Percentiles rank a stretch among this genome's conserved stretches.
These are phyloP conservation scores for Yponomeuta malinellus DNA, from an alignment of 2,888 invertebrate genomes.

Conservation along the genomic window DNA sequence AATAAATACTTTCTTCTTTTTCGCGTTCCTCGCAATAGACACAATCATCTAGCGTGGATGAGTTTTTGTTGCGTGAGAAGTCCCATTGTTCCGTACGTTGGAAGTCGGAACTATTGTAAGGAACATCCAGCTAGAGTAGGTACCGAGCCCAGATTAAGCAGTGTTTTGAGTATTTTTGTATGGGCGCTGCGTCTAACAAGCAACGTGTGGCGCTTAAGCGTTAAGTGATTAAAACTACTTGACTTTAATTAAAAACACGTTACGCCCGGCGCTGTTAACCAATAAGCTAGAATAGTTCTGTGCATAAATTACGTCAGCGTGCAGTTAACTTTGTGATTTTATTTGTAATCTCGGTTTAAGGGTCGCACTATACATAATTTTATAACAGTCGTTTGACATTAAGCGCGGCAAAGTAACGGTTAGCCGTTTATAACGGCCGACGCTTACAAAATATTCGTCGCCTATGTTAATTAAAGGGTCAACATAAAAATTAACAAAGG, in stretches of 20 bases:
- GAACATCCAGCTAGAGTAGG: constrained; percentile 52
- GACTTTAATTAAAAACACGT: constrained; percentile 55
- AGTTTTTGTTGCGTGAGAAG: constrained; percentile 73
- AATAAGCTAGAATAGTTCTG: constrained; percentile 45
- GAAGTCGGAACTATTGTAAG: constrained; percentile 71
- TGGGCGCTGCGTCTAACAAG: constrained; percentile 37
- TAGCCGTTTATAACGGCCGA: neutral
- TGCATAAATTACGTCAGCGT: constrained; percentile 37
- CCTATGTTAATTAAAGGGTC: neutral
- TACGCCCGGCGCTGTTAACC: constrained; percentile 40
- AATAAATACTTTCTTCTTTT: constrained; percentile 50
- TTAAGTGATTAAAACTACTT: constrained; percentile 63
- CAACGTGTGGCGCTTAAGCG: constrained; percentile 56
- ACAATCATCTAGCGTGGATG: constrained; percentile 71
- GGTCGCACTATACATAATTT: constrained; percentile 41
- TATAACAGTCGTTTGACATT: constrained; percentile 27
- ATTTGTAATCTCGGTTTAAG: constrained; percentile 39
- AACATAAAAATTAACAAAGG: neutral
- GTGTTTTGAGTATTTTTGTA: constrained; percentile 37
- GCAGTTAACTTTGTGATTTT: constrained; percentile 39
- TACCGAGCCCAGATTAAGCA: neutral
- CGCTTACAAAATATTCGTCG: neutral
- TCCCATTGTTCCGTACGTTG: constrained; percentile 66
- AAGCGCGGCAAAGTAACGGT: neutral
- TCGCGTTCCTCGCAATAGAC: constrained; percentile 73